These are phyloP conservation scores for Sinocyclocheilus grahami DNA, from an alignment of 2,113 vertebrate species.

Conservation along the genomic window DNA sequence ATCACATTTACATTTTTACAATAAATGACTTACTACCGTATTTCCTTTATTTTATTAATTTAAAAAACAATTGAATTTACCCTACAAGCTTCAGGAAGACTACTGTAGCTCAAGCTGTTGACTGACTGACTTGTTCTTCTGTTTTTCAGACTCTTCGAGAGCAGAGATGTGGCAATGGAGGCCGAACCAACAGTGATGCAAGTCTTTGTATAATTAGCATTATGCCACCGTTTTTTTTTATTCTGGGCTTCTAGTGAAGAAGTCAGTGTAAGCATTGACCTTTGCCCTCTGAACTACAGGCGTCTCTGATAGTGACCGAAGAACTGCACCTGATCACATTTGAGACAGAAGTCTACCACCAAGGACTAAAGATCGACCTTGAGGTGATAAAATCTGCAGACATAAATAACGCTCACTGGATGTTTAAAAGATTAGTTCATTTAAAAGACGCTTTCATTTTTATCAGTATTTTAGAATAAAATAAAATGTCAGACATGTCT, in stretches of 20 bases:
- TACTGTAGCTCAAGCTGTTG: neutral
- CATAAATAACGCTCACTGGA: neutral
- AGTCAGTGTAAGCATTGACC: neutral
- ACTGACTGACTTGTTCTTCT: constrained; percentile 52
- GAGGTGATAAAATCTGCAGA: constrained; percentile 73
- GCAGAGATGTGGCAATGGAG: constrained; percentile 96
- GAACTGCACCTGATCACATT: constrained; percentile 98
- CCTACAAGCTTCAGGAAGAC: neutral
- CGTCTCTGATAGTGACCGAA: constrained; percentile 96
- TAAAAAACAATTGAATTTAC: neutral
- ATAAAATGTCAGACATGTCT: neutral
- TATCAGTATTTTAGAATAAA: neutral
- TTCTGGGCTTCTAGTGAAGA: neutral
- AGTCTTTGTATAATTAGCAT: constrained; percentile 55
- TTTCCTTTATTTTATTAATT: too few species aligned
- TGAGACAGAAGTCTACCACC: constrained; percentile 98
- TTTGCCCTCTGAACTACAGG: constrained; percentile 70
- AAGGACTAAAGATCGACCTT: constrained; percentile 96
- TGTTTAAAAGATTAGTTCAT: neutral
- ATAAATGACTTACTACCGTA: too few species aligned
- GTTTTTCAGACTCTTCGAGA: constrained; percentile 90
- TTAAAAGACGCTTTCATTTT: neutral
- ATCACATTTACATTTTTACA: too few species aligned
- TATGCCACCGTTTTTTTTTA: neutral
- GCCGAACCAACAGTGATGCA: constrained; percentile 95